A percentile compares a stretch with the other conserved stretches of the same genome.
Evolutionary conservation across 2,888 invertebrate species (phyloP).

Genomic region (Trypoxylon attenuatum): DNA sequence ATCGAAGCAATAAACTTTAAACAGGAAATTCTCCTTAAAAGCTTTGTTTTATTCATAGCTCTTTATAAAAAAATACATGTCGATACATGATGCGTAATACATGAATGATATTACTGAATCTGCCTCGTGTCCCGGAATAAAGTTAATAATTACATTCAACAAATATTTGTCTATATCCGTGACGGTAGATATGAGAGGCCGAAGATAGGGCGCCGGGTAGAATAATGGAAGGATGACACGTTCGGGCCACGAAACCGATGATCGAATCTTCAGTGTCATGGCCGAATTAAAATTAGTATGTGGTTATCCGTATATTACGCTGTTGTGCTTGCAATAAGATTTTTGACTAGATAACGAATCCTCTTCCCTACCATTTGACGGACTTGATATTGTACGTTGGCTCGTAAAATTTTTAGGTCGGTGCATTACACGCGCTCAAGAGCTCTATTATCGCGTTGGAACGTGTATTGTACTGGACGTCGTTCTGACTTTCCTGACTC

Average conservation of each 20-base stretch:
- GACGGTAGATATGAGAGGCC: constrained; percentile 40
- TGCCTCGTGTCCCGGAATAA: constrained; percentile 41
- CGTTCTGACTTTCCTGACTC: too few species aligned
- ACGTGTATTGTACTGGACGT: constrained; percentile 34
- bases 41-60: constrained; percentile 68
- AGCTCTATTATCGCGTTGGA: constrained; percentile 13
- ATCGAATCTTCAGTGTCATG: constrained; percentile 16
- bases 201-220: too few species aligned
- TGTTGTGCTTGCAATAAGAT: constrained; percentile 47
- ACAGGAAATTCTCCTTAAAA: constrained; percentile 49
- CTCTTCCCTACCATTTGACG: constrained; percentile 42
- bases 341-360: constrained; percentile 33
- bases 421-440: constrained; percentile 21
- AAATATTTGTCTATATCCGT: constrained; percentile 32
- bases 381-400: constrained; percentile 55
- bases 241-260: too few species aligned
- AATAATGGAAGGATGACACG: too few species aligned
- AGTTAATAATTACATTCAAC: constrained; percentile 39
- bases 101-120: constrained; percentile 54
- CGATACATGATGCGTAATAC: constrained; percentile 63
- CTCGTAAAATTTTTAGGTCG: constrained; percentile 23
- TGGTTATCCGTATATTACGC: constrained; percentile 24
- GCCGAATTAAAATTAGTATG: constrained; percentile 26
- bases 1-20: too few species aligned
- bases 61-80: constrained; percentile 73